phyloP scores from a whole-genome alignment of 2,888 invertebrate genomes.

The Toxonevra muliebris region DNA sequence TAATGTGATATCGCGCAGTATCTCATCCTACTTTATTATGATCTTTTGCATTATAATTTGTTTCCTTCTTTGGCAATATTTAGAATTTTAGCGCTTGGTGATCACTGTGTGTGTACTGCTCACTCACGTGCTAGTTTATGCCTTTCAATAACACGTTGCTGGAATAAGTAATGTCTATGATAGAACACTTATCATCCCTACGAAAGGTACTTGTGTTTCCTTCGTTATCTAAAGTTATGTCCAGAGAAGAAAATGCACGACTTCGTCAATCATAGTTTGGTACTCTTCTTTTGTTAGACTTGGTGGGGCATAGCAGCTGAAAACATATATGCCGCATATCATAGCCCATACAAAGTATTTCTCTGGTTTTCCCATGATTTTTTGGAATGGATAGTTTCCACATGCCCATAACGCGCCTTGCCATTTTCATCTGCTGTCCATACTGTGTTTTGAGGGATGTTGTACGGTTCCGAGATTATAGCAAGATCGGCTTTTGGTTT shows the following conservation, averaged over 20 bases:
- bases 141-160: conserved; percentile 1
- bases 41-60: neutral
- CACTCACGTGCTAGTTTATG: conserved; percentile 11
- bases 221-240: conserved; percentile 5
- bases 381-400: conserved; percentile 1
- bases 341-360: conserved; percentile 20
- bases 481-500: neutral
- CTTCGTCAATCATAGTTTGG: neutral
- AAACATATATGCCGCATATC: neutral
- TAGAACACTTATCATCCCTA: conserved; percentile 1
- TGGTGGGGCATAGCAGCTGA: conserved; percentile 21
- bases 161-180: conserved; percentile 27
- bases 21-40: neutral
- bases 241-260: conserved; percentile 6
- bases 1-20: neutral
- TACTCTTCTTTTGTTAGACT: neutral
- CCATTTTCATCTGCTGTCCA: conserved; percentile 4
- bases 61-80: neutral
- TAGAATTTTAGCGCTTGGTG: conserved; percentile 10
- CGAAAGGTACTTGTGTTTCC: conserved; percentile 17
- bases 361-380: neutral
- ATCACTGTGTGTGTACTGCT: conserved; percentile 27
- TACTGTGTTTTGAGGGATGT: neutral
- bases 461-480: neutral
- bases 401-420: conserved; percentile 14